Evolutionary conservation across 2,797 vertebrate species (phyloP).

Genomic region (Sebastes taczanowskii): DNA sequence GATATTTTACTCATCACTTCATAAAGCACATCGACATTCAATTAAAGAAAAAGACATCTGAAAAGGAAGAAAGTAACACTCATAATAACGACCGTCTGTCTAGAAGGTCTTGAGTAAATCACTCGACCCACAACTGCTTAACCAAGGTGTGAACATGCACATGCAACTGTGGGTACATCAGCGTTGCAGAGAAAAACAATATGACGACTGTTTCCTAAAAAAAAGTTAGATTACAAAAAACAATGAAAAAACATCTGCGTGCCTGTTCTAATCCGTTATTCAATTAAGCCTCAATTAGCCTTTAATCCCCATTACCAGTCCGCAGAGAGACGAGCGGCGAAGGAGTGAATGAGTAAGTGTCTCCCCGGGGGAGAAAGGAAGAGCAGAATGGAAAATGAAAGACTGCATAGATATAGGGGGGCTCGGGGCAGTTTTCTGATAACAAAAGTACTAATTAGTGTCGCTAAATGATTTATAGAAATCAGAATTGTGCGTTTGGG

Average conservation of each 20-base stretch:
- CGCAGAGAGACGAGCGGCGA: constrained; percentile 30
- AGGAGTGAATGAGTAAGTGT: constrained; percentile 51
- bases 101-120: not conserved
- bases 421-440: constrained; percentile 63
- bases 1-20: not conserved
- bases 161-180: not conserved
- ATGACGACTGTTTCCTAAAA: not conserved
- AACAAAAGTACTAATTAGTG: constrained; percentile 74
- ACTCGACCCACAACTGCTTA: not conserved
- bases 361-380: constrained; percentile 59
- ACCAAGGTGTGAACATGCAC: not conserved
- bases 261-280: constrained; percentile 68
- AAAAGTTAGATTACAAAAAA: constrained; percentile 7
- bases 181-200: not conserved
- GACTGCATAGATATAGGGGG: constrained; percentile 36
- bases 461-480: constrained; percentile 70
- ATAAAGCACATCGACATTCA: not conserved
- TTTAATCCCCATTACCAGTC: constrained; percentile 69
- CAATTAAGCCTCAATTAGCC: constrained; percentile 72
- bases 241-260: not conserved
- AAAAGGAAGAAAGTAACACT: not conserved
- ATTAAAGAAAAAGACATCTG: not conserved
- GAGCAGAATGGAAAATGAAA: constrained; percentile 60
- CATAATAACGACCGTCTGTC: not conserved
- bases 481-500: constrained; percentile 29